phyloP scores from a whole-genome alignment of 2,888 invertebrate species.

The Psococerastis gibbosa region DNA sequence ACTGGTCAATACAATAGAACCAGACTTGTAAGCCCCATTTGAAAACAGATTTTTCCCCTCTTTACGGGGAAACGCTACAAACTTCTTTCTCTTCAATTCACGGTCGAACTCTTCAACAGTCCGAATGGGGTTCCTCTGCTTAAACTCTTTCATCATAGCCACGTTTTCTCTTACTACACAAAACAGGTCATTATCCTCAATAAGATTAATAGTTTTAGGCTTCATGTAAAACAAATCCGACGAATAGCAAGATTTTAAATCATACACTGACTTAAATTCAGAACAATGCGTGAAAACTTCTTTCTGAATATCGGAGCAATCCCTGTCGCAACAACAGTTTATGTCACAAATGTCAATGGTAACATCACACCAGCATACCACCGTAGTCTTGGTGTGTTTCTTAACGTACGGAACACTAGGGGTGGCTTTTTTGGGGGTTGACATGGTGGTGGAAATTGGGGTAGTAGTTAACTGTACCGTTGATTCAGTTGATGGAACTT shows the following conservation, averaged over 20 bases:
- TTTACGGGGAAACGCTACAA: conserved; percentile 11
- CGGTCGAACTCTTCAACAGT: conserved; percentile 12
- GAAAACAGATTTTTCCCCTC: no score
- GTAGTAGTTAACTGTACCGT: conserved; percentile 1
- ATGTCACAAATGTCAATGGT: conserved; percentile 51
- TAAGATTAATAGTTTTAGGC: conserved; percentile 24
- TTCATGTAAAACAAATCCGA: conserved; percentile 33
- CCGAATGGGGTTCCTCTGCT: neutral
- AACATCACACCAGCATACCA: neutral
- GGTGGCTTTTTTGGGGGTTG: conserved; percentile 7
- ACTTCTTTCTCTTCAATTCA: conserved; percentile 3
- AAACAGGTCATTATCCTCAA: conserved; percentile 32
- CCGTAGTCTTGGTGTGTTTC: neutral
- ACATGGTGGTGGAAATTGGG: conserved; percentile 4
- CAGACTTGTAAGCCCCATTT: no score
- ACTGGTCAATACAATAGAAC: no score
- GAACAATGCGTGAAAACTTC: conserved; percentile 40
- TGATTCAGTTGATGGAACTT: conserved; percentile 1
- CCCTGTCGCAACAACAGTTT: conserved; percentile 67
- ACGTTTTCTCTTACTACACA: conserved; percentile 39
- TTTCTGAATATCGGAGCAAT: conserved; percentile 42
- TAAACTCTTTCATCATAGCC: conserved; percentile 24
- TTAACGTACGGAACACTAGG: neutral
- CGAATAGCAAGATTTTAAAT: conserved; percentile 31
- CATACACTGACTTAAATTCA: conserved; percentile 17